Evolutionary conservation across 1,140 invertebrate species (phyloP), one percentile per base, ranked within the genome.

Genomic region (Drosophila nasuta): DNA sequence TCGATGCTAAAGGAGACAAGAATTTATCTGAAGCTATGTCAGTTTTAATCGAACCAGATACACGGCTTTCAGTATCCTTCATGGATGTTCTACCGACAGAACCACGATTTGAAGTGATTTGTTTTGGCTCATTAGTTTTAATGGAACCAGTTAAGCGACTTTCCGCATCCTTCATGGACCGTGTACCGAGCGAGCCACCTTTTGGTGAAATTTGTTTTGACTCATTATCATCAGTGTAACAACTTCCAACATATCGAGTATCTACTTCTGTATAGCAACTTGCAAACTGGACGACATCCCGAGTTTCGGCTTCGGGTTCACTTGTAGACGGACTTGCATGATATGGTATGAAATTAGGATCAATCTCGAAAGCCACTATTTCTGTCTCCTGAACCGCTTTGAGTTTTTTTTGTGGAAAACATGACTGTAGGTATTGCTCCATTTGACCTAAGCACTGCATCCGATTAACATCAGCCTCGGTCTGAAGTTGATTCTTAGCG

Each of bases 301-400:
- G 41, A 13, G n/a, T 7, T 30, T 52, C 51, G 7, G 28, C 28
- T 28, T 52, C 51, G n/a, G 11, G 2, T 33, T 33, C 51, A 33
- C 48, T 25, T 25, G 28, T 5, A 20, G 25, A 7, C 10, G 8
- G 30, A 7, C 30, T 11, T n/a, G 28, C 46, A 20, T n/a, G n/a
- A 33, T 13, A 41, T 4, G 69, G 69, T 49, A 48, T 58, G n/a
- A 87, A 85, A 1, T 75, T 17, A 0, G 83, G 77, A 25, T 78
- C 81, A 6, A 30, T 3, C 35, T 88, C 80, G 5, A 89, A 81
- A 0, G 17, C 85, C 0, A 62, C 69, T 6, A 87, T 75, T 43
- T 87, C 85, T 0, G 8, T 28, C 6, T 49, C 30, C 5, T 59
- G 5, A 54, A 33, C 8, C 6, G 28, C 8, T 3, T 13, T 52